These are phyloP conservation scores for Amazona vittata DNA, from an alignment of 2,113 vertebrate species.

Conservation along the genomic window DNA sequence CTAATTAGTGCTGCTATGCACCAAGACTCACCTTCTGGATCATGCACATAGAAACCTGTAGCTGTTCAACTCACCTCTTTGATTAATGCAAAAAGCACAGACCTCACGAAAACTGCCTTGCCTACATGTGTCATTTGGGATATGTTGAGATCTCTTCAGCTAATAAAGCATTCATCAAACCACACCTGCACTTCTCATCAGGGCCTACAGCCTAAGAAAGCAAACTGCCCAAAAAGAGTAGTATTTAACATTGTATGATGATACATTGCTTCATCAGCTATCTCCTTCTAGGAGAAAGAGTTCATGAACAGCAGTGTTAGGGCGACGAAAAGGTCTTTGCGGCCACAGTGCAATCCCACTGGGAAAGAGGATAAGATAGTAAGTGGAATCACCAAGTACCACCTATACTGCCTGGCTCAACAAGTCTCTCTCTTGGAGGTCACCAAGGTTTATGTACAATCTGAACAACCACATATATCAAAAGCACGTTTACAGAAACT, in stretches of 20 bases:
- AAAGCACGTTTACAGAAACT: neutral
- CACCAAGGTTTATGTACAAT: neutral
- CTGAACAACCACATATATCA: neutral
- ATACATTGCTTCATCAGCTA: neutral
- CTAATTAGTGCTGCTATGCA: neutral
- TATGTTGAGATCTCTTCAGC: neutral
- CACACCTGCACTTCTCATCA: neutral
- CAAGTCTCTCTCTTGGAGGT: neutral
- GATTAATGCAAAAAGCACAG: neutral
- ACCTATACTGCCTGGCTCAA: neutral
- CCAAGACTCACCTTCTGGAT: neutral
- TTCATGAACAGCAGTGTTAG: neutral
- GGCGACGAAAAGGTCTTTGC: neutral
- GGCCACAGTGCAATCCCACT: neutral
- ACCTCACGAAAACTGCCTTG: neutral
- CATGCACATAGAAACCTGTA: neutral
- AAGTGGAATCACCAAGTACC: neutral
- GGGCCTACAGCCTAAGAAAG: neutral
- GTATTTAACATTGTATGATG: neutral
- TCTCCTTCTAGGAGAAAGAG: neutral
- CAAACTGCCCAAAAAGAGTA: neutral
- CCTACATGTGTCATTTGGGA: neutral
- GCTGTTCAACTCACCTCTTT: neutral
- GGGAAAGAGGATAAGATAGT: neutral
- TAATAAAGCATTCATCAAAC: neutral